Base-by-base conservation (phyloP, 1,140 invertebrate species). In the Drosophila nigromelanica region DNA sequence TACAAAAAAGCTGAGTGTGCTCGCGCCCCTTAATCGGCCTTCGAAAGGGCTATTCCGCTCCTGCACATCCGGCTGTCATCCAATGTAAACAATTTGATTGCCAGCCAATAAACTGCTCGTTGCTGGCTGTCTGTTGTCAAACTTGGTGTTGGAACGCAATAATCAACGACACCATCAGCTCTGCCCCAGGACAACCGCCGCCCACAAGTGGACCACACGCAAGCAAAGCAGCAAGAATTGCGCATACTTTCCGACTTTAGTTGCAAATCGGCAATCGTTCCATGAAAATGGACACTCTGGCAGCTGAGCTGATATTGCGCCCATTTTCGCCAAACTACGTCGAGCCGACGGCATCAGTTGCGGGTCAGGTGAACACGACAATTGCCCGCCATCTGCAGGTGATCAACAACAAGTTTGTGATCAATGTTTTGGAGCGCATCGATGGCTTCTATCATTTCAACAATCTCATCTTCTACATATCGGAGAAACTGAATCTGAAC, bases 401-500 rank as follows among this genome's bases (percentile, higher is more conserved):
- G 33, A 33, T 87, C 4, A 79, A 77, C 42, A 85, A 60, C 12
- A 56, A 47, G 0, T 87, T 91, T n/a, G 50, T 90, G 0, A 39
- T 91, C 5, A 45, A 89, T 2, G 14, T 91, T 6, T 24, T 91
- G 3, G 18, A 21, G 1, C 51, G 54, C 4, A 63, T 91, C 27
- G 55, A 86, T 15, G 52, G 69, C 0, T n/a, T 74, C 4, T 79
- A 90, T 42, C 40, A 74, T 2, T 91, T 91, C 5, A 78, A 81
- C 35, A 91, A 91, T 51, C 78, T 90, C 8, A 70, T 91, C 1
- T 77, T 91, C n/a, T 91, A 76, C 21, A 74, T 91, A 40, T 85
- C 90, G 37, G 86, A 90, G 39, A n/a, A 56, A 8, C 39, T 90
- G n/a, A 51, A 76, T 12, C 14, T 85, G 2, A 73, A 73, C 12